Evolutionary conservation across 2,797 vertebrate species (phyloP), one percentile per base, ranked within the genome.

Genomic region (Gallinago stenura): DNA sequence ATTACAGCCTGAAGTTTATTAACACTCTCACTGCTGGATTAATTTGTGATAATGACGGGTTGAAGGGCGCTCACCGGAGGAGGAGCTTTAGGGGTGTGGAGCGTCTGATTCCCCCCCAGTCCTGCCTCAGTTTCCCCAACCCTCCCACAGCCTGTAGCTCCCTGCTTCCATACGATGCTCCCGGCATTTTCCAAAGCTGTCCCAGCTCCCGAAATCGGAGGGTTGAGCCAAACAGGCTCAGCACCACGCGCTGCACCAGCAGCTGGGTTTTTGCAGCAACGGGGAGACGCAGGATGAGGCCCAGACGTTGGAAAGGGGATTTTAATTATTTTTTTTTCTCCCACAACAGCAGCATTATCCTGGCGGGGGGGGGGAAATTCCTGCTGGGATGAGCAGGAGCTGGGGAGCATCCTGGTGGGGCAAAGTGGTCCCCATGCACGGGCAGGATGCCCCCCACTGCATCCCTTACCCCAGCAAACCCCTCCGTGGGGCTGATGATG

Each of bases 351-450:
- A 1, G 5, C 1, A 7, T 66, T 50, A 77, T 35, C 56, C 69
- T 0, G 0, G 37, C 1, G 6, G 41, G 41, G 15, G 14, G 41
- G 41, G 37, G 6, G 37, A 12, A 72, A 91, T 72, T 88, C 88
- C 79, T 1, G 0, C 66, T 19, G 70, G 79, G 66, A 76, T 25
- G 45, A 79, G 64, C 53, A 33, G 50, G 68, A 85, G 51, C 60
- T 26, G 60, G 12, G 50, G 45, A 26, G 5, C 60, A 61, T 15
- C 80, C 72, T 7, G 37, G 51, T 25, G 57, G 64, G 58, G 60
- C 1, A 0, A 54, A 76, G 62, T 0, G 1, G 61, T 31, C 65
- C 28, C 18, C 10, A 7, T 54, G 54, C 2, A 3, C 1, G 1
- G 26, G 73, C 48, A 87, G 75, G 62, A 37, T 24, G 18, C 3